Evolutionary conservation across 2,797 vertebrate species (phyloP), one percentile per base, ranked within the genome.

Genomic region (Amphiprion clarkii): DNA sequence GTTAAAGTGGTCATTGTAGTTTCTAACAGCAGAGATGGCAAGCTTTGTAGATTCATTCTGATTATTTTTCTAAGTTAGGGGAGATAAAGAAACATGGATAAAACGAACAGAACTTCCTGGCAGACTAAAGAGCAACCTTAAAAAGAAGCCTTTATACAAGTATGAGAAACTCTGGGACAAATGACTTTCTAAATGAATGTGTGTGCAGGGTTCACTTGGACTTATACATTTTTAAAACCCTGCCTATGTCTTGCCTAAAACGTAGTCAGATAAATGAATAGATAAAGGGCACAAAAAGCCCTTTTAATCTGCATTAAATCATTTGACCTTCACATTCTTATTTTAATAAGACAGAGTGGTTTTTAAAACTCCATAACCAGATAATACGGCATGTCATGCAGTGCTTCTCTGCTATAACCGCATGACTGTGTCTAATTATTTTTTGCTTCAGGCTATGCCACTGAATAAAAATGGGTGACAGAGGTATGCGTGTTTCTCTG

Each of bases 391-490:
- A 8, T 78, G 19, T 46, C 52, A 44, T 10, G 48, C 66, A 12
- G 57, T 2, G 63, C 21, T 48, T 36, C 67, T 68, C 57, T 65
- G 33, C 79, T 40, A 5, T 40, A 52, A 73, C 65, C 71, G 67
- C 67, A 56, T 67, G 65, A 70, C 39, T 39, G 59, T 63, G 55
- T 74, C 55, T 62, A 79, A 83, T 88, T 83, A 83, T 70, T 71
- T 84, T 51, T 55, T 14, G 71, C 76, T 83, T 53, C 42, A 48
- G 71, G 82, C 78, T 19, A 29, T 56, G 48, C 68, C 57, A 46
- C 52, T 40, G 42, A 79, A 71, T 44, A 74, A 73, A 74, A 68
- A 13, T 3, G 51, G 53, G 27, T 74, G 70, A 71, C 39, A 66
- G 1, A 21, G 53, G 23, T 44, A 31, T 16, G 13, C 29, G 5